Base-by-base conservation (phyloP, 2,113 vertebrate genomes). In the Thalassarche chlororhynchos region DNA sequence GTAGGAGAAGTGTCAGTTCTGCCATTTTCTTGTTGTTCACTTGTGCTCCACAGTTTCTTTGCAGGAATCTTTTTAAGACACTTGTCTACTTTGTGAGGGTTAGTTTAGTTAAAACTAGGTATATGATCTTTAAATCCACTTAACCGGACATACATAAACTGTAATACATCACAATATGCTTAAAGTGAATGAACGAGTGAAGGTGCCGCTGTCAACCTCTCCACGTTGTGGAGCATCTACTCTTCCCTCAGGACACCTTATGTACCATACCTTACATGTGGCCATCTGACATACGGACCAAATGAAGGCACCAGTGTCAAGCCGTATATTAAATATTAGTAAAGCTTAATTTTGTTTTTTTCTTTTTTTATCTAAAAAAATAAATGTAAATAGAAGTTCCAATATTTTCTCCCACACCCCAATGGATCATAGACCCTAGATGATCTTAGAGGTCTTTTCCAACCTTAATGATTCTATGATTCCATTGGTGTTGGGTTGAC, bases 181-280 rank as follows among this genome's bases (percentile, higher is more conserved):
- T 84, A 32, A 77, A 55, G 14, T 7, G 5, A 75, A 54, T 20
- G 17, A 54, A 69, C 0, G 5, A 65, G 8, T 20, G 8, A 54
- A 58, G 8, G n/a, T 0, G 0, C 7, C 8, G 17, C 12, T 46
- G 32, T 40, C 34, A 60, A 20, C 2, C 12, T 26, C 8, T 44
- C 16, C 8, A 4, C 1, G 5, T 65, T 84, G 25, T 79, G n/a
- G 5, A 79, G 10, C 28, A 55, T 5, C n/a, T 21, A 26, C 7
- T 61, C 24, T 64, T 91, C 19, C 13, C 54, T 58, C 11, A n/a
- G 8, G 10, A 23, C 24, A 78, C 4, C 32, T 29, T 34, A 29
- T 16, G 16, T 40, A 54, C 32, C 28, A 29, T 12, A 58, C 25
- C 17, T 55, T 55, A 34, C 14, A 20, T 9, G 8, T 34, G 20